These are phyloP conservation scores for Alouatta palliata DNA, from an alignment of 2,113 vertebrate genomes.

Conservation along the genomic window DNA sequence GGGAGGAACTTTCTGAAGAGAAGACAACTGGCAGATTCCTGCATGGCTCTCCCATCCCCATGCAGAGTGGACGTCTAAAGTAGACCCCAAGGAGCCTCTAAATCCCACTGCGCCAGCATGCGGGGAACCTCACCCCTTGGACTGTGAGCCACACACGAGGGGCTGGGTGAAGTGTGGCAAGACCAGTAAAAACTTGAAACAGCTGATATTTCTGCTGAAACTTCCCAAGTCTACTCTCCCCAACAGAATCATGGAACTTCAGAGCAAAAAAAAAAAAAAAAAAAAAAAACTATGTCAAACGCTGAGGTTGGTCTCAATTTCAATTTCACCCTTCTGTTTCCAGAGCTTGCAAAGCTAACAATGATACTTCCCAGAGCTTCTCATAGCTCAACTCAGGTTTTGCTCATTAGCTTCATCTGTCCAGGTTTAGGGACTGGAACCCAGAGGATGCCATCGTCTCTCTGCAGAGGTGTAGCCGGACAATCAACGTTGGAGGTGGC, in stretches of 20 bases:
- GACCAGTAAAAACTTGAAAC: neutral
- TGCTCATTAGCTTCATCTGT: neutral
- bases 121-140: neutral
- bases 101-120: neutral
- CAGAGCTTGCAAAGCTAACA: neutral
- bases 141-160: neutral
- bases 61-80: neutral
- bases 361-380: neutral
- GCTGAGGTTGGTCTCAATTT: neutral
- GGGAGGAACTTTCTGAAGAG: neutral
- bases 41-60: neutral
- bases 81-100: neutral
- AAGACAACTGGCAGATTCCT: neutral
- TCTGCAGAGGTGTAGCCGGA: neutral
- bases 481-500: too few relatives aligned
- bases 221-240: neutral
- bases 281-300: neutral
- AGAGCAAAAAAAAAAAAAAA: neutral
- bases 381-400: neutral
- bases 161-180: neutral
- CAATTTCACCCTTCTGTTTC: neutral
- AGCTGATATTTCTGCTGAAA: neutral
- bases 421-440: neutral
- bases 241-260: neutral
- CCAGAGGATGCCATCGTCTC: accelerated